Base-by-base conservation (phyloP, 2,113 vertebrate genomes). In the Chamaea fasciata region DNA sequence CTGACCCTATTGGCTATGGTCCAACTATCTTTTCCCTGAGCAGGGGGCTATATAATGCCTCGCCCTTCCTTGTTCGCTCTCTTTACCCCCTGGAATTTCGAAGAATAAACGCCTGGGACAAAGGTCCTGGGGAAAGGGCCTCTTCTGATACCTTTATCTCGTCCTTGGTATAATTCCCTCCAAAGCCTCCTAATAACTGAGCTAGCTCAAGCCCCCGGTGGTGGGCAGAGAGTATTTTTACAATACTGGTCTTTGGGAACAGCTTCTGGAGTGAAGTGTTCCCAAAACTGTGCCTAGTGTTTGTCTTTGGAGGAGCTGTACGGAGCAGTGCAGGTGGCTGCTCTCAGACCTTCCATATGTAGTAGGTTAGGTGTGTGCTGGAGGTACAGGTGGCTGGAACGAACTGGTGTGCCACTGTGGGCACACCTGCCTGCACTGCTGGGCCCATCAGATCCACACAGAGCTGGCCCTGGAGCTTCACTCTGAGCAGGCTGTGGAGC, bases 241-340 rank as follows among this genome's bases (percentile, higher is more conserved):
- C n/a, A n/a, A n/a, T n/a, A n/a, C 27, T 35, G 67, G 12, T 7
- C 13, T 35, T 82, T 35, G 70, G 65, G 81, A 89, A 23, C 24
- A 15, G 35, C 49, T 70, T 31, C 84, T 75, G 74, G 47, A 70
- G 23, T 33, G 70, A 52, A 33, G 42, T 8, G 15, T 63, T 83
- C 39, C 56, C 73, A 44, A 44, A 83, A 11, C 50, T 23, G 13
- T 30, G 37, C 33, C 35, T 23, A 9, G 47, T 24, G 33, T 87
- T 74, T 49, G n/a, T 11, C 18, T 78, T 53, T 9, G 13, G 62
- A 65, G 56, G 19, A 63, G 18, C 15, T 26, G 13, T 50, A 59
- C 0, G 20, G 31, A 60, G 53, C 41, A 19, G 2, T 0, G 17
- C 14, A 5, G 41, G 22, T 44, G 49, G 23, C 56, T 1, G 1